Evolutionary conservation across 1,140 invertebrate genomes (phyloP).

Genomic region (Euschistus heros): DNA sequence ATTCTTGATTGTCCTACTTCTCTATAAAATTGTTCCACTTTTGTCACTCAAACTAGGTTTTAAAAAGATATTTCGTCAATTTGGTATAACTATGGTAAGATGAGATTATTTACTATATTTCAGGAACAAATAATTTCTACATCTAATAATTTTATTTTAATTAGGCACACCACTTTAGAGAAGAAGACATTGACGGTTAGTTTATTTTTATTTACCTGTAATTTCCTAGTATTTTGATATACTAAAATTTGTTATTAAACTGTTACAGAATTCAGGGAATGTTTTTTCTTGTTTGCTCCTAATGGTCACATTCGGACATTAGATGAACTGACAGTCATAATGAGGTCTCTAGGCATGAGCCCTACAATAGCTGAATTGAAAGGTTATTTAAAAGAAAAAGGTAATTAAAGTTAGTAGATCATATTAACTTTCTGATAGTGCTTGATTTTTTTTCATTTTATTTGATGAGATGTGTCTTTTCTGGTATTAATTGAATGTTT

Average conservation of each 20-base stretch:
- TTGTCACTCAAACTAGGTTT: too few species aligned
- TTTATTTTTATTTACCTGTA: constrained; percentile 5
- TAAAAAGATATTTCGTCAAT: too few species aligned
- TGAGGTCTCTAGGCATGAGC: constrained; percentile 85
- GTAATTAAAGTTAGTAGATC: constrained; percentile 36
- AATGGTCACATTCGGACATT: constrained; percentile 75
- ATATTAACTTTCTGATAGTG: too few species aligned
- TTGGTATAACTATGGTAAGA: too few species aligned
- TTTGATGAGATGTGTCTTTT: too few species aligned
- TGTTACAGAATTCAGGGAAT: constrained; percentile 81
- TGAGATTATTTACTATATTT: too few species aligned
- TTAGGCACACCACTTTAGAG: constrained; percentile 69
- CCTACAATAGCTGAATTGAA: constrained; percentile 84
- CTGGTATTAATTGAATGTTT: too few species aligned
- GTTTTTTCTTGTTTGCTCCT: constrained; percentile 84
- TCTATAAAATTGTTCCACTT: too few species aligned
- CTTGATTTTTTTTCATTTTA: too few species aligned
- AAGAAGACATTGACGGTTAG: constrained; percentile 73
- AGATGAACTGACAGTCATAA: constrained; percentile 85
- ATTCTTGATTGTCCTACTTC: too few species aligned
- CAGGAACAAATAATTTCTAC: too few species aligned
- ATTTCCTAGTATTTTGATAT: constrained; percentile 12
- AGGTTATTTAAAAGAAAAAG: constrained; percentile 73
- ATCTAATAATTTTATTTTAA: too few species aligned
- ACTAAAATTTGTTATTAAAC: constrained; percentile 23